Conservation (phyloP, 2,113 vertebrate genomes). For the Centropus bengalensis region DNA sequence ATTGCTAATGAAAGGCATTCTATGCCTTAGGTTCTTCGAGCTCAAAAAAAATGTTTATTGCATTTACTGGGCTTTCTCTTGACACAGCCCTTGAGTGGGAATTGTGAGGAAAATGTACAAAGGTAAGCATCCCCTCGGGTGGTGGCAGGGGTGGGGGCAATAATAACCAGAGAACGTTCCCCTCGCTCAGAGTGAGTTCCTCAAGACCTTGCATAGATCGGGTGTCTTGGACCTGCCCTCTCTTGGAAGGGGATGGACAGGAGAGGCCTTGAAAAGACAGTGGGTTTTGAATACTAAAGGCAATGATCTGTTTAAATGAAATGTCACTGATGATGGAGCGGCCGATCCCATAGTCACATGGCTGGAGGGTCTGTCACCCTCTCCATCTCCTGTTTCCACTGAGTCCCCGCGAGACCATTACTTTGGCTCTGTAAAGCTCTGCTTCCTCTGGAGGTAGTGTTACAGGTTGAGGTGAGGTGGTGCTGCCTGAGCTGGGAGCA, state of each 20-base stretch:
- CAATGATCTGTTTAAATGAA: not conserved
- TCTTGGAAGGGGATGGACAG: not conserved
- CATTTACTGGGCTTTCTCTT: not conserved
- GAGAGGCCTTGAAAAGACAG: not conserved
- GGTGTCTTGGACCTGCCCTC: not conserved
- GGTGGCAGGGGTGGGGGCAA: not conserved
- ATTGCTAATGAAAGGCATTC: not conserved
- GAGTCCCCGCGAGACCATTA: not conserved
- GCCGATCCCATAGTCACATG: not conserved
- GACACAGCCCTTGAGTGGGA: not conserved
- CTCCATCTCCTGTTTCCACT: not conserved
- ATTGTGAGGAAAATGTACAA: not conserved
- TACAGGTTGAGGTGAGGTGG: not conserved
- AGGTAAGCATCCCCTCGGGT: not conserved
- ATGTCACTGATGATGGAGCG: not conserved
- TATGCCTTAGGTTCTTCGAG: not conserved
- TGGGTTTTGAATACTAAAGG: not conserved
- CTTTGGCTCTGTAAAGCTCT: conserved; percentile 31
- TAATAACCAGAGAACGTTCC: not conserved
- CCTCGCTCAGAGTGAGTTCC: not conserved
- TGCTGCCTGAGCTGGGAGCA: not conserved
- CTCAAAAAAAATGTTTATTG: not conserved
- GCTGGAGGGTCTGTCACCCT: not conserved
- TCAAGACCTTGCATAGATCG: not conserved
- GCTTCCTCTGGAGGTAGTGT: conserved; percentile 14